A percentile compares a stretch with the other conserved stretches of the same genome.
phyloP scores from a whole-genome alignment of 53 echinoderm and acorn worm genomes.

The Holothuria leucospilota region DNA sequence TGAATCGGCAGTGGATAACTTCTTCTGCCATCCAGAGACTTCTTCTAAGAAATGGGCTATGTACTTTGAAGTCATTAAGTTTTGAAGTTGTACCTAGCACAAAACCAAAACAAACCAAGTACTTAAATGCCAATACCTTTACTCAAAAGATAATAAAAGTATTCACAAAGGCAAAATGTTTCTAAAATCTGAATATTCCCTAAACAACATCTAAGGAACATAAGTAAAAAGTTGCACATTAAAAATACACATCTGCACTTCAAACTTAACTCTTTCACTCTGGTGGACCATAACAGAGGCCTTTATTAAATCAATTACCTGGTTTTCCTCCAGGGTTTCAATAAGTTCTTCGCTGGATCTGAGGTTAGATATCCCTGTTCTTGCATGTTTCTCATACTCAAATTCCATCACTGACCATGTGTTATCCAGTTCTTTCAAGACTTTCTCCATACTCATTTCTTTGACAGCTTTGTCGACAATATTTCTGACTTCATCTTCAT shows the following conservation, averaged over 20 bases:
- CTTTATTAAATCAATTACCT: conserved; percentile 58
- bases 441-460: conserved; percentile 99
- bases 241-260: too few relatives aligned
- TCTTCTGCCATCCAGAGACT: conserved; percentile 99
- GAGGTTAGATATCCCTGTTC: conserved; percentile 79
- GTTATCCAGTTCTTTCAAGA: conserved; percentile 91
- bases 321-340: conserved; percentile 97
- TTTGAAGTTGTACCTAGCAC: conserved; percentile 95
- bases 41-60: conserved; percentile 99
- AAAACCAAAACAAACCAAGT: neutral
- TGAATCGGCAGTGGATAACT: conserved; percentile 94
- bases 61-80: conserved; percentile 99
- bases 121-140: neutral
- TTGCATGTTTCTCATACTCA: conserved; percentile 89
- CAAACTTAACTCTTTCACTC: too few relatives aligned
- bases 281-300: too few relatives aligned
- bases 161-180: neutral
- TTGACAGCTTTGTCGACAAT: conserved; percentile 99
- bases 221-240: too few relatives aligned
- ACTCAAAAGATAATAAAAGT: neutral
- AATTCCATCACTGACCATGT: conserved; percentile 99
- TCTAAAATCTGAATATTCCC: too few relatives aligned
- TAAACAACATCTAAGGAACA: too few relatives aligned
- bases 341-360: conserved; percentile 94
- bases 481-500: conserved; percentile 98